Percentiles rank a stretch among this genome's conserved stretches.
Conservation (phyloP, 2,113 vertebrate species). For the Oncorhynchus nerka region DNA sequence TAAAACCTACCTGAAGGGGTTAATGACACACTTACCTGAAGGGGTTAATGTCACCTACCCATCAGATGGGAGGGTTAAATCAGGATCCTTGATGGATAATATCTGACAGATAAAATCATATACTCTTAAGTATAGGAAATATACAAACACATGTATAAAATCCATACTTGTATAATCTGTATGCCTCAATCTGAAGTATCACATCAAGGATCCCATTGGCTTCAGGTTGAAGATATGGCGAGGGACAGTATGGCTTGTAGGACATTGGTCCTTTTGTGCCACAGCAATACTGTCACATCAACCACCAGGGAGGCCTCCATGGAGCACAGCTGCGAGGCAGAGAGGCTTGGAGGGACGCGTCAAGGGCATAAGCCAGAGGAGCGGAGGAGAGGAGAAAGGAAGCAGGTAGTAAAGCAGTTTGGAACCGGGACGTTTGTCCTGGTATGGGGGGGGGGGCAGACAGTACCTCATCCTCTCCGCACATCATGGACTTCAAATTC, state of each 20-base stretch:
- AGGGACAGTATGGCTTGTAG: not conserved
- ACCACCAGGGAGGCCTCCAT: not conserved
- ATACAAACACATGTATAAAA: too few species aligned
- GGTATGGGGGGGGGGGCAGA: not conserved
- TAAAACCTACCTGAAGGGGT: too few species aligned
- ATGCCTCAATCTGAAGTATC: not conserved
- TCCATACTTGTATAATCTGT: not conserved
- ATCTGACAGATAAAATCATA: not conserved
- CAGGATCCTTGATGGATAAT: constrained; percentile 5
- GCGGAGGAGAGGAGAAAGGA: not conserved
- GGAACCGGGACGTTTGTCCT: not conserved
- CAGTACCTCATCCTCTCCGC: constrained; percentile 97
- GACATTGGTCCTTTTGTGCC: not conserved
- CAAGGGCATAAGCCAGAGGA: constrained; percentile 24
- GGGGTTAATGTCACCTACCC: not conserved
- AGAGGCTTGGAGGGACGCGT: constrained; percentile 17
- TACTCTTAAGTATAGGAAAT: not conserved
- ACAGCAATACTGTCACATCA: constrained; percentile 6
- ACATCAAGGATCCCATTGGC: constrained; percentile 3
- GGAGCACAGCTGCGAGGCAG: constrained; percentile 16
- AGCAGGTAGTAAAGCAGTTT: not conserved
- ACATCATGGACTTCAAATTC: constrained; percentile 94
- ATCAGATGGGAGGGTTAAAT: not conserved
- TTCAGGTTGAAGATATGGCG: too few species aligned
- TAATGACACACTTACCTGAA: not conserved